Base-by-base conservation (phyloP, 1,140 invertebrate genomes). In the Apis mellifera region DNA sequence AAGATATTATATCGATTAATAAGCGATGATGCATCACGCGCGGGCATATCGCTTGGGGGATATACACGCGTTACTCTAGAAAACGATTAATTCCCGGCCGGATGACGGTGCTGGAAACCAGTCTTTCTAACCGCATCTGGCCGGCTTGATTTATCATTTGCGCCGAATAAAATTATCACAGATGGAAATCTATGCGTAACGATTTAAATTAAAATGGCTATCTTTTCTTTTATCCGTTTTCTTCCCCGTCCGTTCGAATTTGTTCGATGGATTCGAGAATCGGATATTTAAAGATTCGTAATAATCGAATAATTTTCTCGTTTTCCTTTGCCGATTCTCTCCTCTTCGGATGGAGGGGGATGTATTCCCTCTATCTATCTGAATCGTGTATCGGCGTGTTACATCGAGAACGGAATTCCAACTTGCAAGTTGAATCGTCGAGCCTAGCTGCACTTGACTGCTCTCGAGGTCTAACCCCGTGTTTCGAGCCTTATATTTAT, bases 371-470 rank as follows among this genome's bases (percentile, higher is more conserved):
- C 73, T n/a, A n/a, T n/a, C n/a, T n/a, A n/a, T n/a, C 48, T 1
- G n/a, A 12, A 70, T 21, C 11, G 54, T 32, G 23, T 85, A 84
- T 85, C 76, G 59, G n/a, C 57, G 1, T 69, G 59, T 84, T 84
- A 80, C 72, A 84, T 84, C 76, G 70, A 48, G 64, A 69, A 55
- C 74, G 55, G 62, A 59, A 54, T 19, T 57, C 54, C 23, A 23
- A 68, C 70, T 79, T 76, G 52, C 69, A 88, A 88, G 60, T 88
- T 85, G 86, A 76, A 86, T 84, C 71, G 78, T 81, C 74, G 82
- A 60, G 78, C 75, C 65, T 50, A 32, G 48, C 76, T 70, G 69
- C 50, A 64, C 42, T 50, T 76, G 69, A 60, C 69, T 50, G 50
- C 21, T n/a, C n/a, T 0, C 32, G 12, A 26, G n/a, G 60, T 23